Evolutionary conservation across 1,140 invertebrate species (phyloP), one percentile per base, ranked within the genome.

Genomic region (Contarinia nasturtii): DNA sequence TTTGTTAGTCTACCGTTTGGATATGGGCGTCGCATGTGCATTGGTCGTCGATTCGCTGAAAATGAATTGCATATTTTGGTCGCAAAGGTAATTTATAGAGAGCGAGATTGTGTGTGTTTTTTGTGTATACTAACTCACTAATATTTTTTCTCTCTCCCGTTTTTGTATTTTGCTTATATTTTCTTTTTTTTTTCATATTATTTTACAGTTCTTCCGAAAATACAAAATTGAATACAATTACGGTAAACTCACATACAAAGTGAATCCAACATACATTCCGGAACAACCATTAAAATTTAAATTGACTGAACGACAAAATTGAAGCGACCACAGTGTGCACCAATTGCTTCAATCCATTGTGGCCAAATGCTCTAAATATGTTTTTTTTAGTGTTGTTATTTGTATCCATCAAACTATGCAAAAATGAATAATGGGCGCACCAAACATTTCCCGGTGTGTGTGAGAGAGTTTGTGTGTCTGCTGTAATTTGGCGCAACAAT

Each of bases 1-100:
- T 86, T 84, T 56, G 79, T 82, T 0, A 79, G 79, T 3, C 66
- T 87, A 45, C 84, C 85, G 2, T 89, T 87, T 61, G 84, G 85
- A 18, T 86, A 81, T 62, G 85, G 85, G 0, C 68, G 80, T 46
- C 69, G 85, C 50, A 83, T 85, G 73, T 89, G 85, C 59, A 68
- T 87, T 21, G 85, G 85, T 10, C 71, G 79, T 48, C 65, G 84
- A 51, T 83, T 88, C 57, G 85, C 86, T 2, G 84, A 87, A 63
- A 74, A 77, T 14, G 83, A 88, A 63, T 66, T 88, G 52, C 74
- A 82, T 54, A 74, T 82, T 40, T 64, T 86, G 42, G 56, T 85
- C 42, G 76, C 78, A 22, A 64, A 64, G 61, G 61, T 64, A 51
- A 44, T 44, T 48, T 33, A 15, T 12, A 7, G 14, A n/a, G 17